Conservation (phyloP, 2,113 vertebrate species). For the Myotis brandtii region DNA sequence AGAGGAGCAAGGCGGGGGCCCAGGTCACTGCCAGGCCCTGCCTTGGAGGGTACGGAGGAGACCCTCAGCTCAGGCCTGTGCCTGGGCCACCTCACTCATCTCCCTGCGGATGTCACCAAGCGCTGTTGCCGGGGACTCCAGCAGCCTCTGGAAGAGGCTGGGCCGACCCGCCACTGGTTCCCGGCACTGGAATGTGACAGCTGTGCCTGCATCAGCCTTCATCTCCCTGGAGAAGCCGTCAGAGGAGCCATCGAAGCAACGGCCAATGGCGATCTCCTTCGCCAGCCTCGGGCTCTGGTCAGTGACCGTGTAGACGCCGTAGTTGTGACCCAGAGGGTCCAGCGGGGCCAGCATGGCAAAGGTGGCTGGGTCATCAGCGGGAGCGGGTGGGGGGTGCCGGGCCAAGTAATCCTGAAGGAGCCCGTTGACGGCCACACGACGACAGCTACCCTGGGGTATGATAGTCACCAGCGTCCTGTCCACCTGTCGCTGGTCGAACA, state of each 20-base stretch:
- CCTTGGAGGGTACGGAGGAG: constrained; percentile 64
- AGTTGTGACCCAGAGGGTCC: constrained; percentile 98
- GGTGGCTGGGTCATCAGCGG: constrained; percentile 87
- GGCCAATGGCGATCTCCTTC: constrained; percentile 98
- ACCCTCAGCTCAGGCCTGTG: not conserved
- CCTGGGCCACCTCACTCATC: constrained; percentile 88
- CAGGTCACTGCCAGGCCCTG: constrained; percentile 82
- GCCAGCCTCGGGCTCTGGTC: constrained; percentile 96
- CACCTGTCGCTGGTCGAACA: constrained; percentile 93
- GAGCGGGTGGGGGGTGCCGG: constrained; percentile 90
- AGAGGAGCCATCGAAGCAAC: constrained; percentile 97
- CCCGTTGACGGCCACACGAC: constrained; percentile 86
- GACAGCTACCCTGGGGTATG: constrained; percentile 94
- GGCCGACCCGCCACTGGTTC: constrained; percentile 89
- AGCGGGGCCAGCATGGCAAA: constrained; percentile 95
- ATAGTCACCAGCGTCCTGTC: constrained; percentile 94
- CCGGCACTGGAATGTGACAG: constrained; percentile 93
- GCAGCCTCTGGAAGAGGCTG: constrained; percentile 95
- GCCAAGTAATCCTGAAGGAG: constrained; percentile 94
- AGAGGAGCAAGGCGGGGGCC: constrained; percentile 86
- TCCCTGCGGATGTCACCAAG: constrained; percentile 92
- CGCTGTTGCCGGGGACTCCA: constrained; percentile 90
- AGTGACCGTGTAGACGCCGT: constrained; percentile 98
- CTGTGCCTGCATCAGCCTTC: constrained; percentile 91
- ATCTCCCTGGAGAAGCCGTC: constrained; percentile 97